These are phyloP conservation scores for Catostylus mosaicus DNA, from an alignment of 30 jellyfish, hydroid and myxozoan genomes.

Conservation along the genomic window DNA sequence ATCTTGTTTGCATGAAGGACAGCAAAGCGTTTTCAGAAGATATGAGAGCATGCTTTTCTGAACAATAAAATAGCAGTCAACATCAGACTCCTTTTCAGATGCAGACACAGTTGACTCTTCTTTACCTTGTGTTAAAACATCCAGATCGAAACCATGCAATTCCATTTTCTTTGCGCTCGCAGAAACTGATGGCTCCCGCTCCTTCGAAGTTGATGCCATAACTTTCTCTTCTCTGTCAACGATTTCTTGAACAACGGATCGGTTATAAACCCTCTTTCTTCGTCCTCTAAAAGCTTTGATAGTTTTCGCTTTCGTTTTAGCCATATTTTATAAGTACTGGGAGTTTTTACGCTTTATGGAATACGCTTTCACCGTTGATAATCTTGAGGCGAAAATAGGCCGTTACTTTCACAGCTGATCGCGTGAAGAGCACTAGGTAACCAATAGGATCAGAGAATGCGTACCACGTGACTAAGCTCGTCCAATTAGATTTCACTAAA, in stretches of 20 bases:
- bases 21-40: too few relatives aligned
- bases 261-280: not conserved
- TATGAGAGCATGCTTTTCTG: too few relatives aligned
- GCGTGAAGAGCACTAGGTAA: not conserved
- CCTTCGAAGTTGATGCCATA: too few relatives aligned
- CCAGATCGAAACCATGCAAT: not conserved
- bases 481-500: not conserved
- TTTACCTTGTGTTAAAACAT: not conserved
- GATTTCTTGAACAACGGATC: slow-evolving; percentile 3
- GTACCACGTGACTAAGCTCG: not conserved
- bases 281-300: not conserved
- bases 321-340: not conserved
- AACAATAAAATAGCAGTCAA: not conserved
- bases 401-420: not conserved
- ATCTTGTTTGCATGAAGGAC: not conserved
- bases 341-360: not conserved
- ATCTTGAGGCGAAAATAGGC: not conserved
- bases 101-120: not conserved
- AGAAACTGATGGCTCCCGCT: too few relatives aligned
- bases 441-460: not conserved
- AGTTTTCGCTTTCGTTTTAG: too few relatives aligned
- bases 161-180: slow-evolving; percentile 3
- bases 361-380: not conserved
- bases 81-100: not conserved
- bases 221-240: too few relatives aligned